Evolutionary conservation across 2,797 vertebrate species (phyloP), one percentile per base, ranked within the genome.

Genomic region (Lacerta viridis): DNA sequence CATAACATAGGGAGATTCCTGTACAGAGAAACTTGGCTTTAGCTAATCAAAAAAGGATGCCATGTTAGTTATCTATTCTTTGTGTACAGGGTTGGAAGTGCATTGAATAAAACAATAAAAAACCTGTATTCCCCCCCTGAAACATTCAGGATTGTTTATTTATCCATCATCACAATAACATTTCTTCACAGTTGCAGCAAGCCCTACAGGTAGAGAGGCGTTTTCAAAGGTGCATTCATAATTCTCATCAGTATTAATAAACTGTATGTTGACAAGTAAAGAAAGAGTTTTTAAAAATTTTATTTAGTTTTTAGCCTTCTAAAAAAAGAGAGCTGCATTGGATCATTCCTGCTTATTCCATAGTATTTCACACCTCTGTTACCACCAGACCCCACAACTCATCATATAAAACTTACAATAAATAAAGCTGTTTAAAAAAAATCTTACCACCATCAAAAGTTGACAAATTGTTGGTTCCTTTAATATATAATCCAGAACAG

Each of bases 1-100:
- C 99, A 99, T 99, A 87, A 99, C 99, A 88, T 99, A 99, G 0
- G 99, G 99, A 9, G 99, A 98, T 98, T 99, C 99, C 99, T 99
- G 90, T 85, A 95, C 86, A 90, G 89, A 96, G 92, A 96, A 95
- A 95, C 43, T 20, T 59, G 8, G 87, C 39, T 88, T 95, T 89
- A 94, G 87, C 33, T 87, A 64, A 72, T 92, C 36, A 36, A n/a
- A 29, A 55, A 89, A 69, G 75, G 59, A 91, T 2, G 66, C 1
- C 72, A 0, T 18, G 59, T 61, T 71, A 77, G 50, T 4, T 66
- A 69, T 33, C 25, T 92, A 83, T 88, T 10, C 87, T 1, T 83
- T 79, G 15, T 90, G 0, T 4, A 90, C 41, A 25, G 1, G 0
- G 68, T 89, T 72, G 29, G 41, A 91, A 87, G 92, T 5, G 39